A percentile compares a stretch with the other conserved stretches of the same genome.
Evolutionary conservation across 2,797 vertebrate genomes (phyloP).

Genomic region (Falco cherrug): DNA sequence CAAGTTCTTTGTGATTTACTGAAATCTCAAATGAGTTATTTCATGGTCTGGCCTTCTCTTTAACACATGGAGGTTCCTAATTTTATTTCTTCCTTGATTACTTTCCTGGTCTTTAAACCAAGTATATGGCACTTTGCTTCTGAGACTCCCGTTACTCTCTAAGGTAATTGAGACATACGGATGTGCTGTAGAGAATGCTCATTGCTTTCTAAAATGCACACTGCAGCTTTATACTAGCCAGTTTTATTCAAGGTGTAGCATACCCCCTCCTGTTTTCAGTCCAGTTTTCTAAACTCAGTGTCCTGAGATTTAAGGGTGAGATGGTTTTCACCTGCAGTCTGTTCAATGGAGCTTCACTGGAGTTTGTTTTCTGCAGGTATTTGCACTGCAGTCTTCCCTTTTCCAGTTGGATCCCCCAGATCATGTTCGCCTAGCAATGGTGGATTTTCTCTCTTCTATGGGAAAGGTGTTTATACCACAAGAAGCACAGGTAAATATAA

Average conservation of each 20-base stretch:
- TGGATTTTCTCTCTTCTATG: constrained; percentile 86
- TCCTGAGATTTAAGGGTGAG: background rate
- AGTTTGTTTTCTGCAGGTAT: constrained; percentile 74
- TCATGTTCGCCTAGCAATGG: constrained; percentile 79
- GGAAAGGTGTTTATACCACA: constrained; percentile 85
- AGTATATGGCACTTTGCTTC: background rate
- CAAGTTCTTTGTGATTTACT: background rate
- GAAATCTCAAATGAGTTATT: background rate
- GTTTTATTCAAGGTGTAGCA: background rate
- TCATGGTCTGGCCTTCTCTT: background rate
- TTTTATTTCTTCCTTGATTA: background rate
- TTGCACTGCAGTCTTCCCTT: constrained; percentile 81
- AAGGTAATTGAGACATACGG: background rate
- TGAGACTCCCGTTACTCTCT: background rate
- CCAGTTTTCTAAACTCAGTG: background rate
- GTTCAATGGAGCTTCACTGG: background rate
- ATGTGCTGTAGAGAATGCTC: background rate
- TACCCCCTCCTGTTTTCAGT: background rate
- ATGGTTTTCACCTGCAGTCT: background rate
- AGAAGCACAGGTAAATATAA: constrained; percentile 83
- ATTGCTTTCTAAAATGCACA: background rate
- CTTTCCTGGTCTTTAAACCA: background rate
- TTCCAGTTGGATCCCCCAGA: constrained; percentile 79
- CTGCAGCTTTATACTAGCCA: background rate
- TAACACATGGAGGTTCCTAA: background rate